A percentile compares a stretch with the other conserved stretches of the same genome.
These are phyloP conservation scores for Acleris literana DNA, from an alignment of 2,888 invertebrate species.

Conservation along the genomic window DNA sequence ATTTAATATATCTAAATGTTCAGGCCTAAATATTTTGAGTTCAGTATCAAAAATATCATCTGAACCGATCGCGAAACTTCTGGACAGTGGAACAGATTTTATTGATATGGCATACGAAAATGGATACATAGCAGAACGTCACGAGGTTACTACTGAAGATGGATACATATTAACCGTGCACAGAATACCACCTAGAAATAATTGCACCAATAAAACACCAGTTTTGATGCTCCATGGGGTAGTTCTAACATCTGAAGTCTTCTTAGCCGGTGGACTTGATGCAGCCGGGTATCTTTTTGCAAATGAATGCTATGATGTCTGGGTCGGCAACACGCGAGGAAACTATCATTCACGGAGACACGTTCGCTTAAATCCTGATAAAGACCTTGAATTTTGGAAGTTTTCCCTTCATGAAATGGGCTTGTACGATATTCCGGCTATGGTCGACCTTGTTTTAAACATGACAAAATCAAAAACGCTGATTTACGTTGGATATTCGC, in stretches of 20 bases:
- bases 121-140: not conserved
- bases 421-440: no score
- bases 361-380: no score
- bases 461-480: no score
- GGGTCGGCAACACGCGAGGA: not conserved
- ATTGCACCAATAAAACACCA: constrained; percentile 1
- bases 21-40: not conserved
- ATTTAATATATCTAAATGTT: not conserved
- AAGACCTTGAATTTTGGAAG: no score
- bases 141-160: constrained; percentile 6
- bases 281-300: not conserved
- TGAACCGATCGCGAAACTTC: not conserved
- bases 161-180: constrained; percentile 6
- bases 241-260: constrained; percentile 2
- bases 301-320: constrained; percentile 20
- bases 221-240: constrained; percentile 7
- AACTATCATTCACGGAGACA: no score
- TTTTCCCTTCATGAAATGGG: no score
- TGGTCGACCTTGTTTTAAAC: no score
- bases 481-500: no score
- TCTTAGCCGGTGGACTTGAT: not conserved
- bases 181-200: not conserved
- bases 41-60: not conserved
- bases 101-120: not conserved
- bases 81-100: not conserved